Conservation (phyloP, 2,888 invertebrate species). For the Aquatica leii region DNA sequence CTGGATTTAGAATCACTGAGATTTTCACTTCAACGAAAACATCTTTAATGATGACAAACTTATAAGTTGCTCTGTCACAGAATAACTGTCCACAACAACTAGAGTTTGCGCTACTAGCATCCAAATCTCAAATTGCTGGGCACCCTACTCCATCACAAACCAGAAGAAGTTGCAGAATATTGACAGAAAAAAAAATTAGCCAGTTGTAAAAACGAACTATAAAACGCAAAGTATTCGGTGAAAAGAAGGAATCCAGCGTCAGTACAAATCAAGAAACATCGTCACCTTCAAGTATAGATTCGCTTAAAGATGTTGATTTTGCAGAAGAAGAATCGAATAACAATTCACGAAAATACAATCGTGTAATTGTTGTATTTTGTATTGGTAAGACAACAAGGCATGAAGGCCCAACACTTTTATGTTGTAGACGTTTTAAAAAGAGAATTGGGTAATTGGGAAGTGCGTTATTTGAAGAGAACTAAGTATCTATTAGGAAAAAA, state of each 20-base stretch:
- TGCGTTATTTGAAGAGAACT: conserved; percentile 10
- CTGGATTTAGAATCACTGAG: conserved; percentile 1
- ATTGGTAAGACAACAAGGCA: neutral
- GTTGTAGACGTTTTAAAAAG: conserved; percentile 5
- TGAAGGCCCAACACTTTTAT: conserved; percentile 2
- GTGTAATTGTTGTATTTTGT: conserved; percentile 9
- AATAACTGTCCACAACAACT: neutral
- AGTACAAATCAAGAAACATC: neutral
- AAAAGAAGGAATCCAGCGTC: neutral
- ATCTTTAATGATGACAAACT: conserved; percentile 2
- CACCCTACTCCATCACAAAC: neutral
- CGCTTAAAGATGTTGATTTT: neutral
- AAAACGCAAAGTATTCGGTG: neutral
- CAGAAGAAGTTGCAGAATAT: conserved; percentile 4
- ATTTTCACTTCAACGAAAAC: conserved; percentile 9
- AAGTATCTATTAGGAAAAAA: conserved; percentile 1
- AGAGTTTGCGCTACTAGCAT: neutral
- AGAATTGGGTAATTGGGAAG: conserved; percentile 2
- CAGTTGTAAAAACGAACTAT: neutral
- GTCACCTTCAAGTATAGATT: conserved; percentile 1
- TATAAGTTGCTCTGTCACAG: conserved; percentile 6
- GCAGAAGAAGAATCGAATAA: conserved; percentile 2
- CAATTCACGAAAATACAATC: neutral
- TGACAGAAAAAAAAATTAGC: neutral
- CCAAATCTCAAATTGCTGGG: neutral